Base-by-base conservation (phyloP, 2,888 invertebrate species). In the Drosophila peninsularis region DNA sequence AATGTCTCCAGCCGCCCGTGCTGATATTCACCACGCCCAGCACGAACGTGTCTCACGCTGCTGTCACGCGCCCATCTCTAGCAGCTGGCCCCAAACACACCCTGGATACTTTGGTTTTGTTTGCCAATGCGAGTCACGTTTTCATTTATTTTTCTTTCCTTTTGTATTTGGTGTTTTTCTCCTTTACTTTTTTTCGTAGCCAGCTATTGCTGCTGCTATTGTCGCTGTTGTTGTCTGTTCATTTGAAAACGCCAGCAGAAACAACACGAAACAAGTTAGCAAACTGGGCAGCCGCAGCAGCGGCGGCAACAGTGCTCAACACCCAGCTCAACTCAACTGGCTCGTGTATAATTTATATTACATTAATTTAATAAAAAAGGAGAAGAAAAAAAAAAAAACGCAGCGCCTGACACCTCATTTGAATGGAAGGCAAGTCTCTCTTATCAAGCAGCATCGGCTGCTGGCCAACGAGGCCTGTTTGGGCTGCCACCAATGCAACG, bases 61-160 rank as follows among this genome's bases (percentile, higher is more conserved):
- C 56, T 47, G 34, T 75, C 75, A 76, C 76, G 75, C 68, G 61
- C 17, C 55, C 78, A 78, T 67, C 77, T 53, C 78, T 64, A 67
- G 47, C 30, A n/a, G 52, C 65, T 52, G 54, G 27, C 76, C 34
- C 42, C 30, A 63, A 73, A 74, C 82, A 84, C 82, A 82, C 78
- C 68, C 78, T 74, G 75, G 60, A 76, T 76, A 62, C 76, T 73
- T 79, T 85, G 78, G 52, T 50, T 86, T 82, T 78, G 81, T 87
- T 88, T 90, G 83, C 78, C 78, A 90, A 89, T 90, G 86, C 88
- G 62, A 81, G 89, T 90, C 89, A 90, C 90, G 89, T 89, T 89
- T 90, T 84, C 74, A 75, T 64, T 74, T 75, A 71, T 69, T 73
- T 80, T 76, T 78, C 55, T 55, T 54, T 36, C 41, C 30, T 60